Evolutionary conservation across 2,797 vertebrate genomes (phyloP).

Genomic region (Pelobates cultripes): DNA sequence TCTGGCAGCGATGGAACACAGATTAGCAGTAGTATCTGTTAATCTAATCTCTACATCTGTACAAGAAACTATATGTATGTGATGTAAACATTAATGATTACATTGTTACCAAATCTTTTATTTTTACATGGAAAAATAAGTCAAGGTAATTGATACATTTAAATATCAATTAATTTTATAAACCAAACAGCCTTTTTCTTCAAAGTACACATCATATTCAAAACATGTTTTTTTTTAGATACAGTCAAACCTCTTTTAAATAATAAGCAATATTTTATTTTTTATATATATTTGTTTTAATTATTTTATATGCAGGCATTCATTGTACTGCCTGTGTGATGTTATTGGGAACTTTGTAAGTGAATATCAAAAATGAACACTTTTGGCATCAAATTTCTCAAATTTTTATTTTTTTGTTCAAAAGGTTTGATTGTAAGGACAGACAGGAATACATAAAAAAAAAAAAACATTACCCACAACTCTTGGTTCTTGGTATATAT

Average conservation of each 20-base stretch:
- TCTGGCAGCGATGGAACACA: too few relatives aligned
- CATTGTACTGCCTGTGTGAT: background rate
- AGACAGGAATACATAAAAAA: background rate
- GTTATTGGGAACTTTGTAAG: background rate
- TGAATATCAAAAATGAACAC: background rate
- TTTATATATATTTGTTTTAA: background rate
- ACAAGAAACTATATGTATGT: too few relatives aligned
- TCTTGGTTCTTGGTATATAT: slow-evolving; percentile 58
- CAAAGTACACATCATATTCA: slow-evolving; percentile 2
- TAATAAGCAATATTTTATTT: background rate
- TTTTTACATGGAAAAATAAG: too few relatives aligned
- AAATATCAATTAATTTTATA: background rate
- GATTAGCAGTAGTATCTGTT: too few relatives aligned
- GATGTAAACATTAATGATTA: too few relatives aligned
- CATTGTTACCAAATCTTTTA: too few relatives aligned
- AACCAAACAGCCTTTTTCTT: background rate
- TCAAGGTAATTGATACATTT: too few relatives aligned
- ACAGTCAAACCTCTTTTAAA: slow-evolving; percentile 38
- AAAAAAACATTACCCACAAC: slow-evolving; percentile 28
- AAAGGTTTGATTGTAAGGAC: slow-evolving; percentile 35
- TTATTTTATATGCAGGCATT: background rate
- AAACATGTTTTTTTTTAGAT: slow-evolving; percentile 1
- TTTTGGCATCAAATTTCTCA: background rate
- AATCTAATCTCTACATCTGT: too few relatives aligned
- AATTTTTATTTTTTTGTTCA: background rate